Percentiles rank a stretch among this genome's conserved stretches.
phyloP scores from a whole-genome alignment of 2,113 vertebrate genomes.

The Erythrolamprus reginae region DNA sequence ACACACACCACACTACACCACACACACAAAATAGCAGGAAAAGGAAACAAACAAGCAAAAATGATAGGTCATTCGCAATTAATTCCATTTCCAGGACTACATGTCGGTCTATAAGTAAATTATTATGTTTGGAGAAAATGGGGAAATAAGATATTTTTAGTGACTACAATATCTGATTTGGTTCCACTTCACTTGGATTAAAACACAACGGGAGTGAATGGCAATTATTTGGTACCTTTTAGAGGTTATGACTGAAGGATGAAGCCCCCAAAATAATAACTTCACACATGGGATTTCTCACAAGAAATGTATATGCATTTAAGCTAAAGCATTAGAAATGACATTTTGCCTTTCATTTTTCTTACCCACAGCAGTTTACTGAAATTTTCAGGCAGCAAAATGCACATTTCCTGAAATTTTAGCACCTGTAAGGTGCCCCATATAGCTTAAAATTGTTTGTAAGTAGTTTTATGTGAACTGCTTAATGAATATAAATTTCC shows the following conservation, averaged over 20 bases:
- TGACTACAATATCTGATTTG: constrained; percentile 3
- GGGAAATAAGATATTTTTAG: neutral
- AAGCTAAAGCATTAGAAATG: constrained; percentile 1
- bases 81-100: constrained; percentile 19
- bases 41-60: constrained; percentile 18
- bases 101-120: constrained; percentile 15
- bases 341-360: neutral
- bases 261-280: constrained; percentile 3
- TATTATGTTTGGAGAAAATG: constrained; percentile 7
- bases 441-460: neutral
- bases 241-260: constrained; percentile 9
- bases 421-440: neutral
- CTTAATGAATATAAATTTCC: neutral
- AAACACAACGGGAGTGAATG: constrained; percentile 1
- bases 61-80: constrained; percentile 13
- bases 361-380: neutral
- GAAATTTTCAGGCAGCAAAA: constrained; percentile 3
- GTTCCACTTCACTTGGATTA: constrained; percentile 20
- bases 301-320: neutral
- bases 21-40: neutral
- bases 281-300: constrained; percentile 9
- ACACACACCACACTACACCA: neutral
- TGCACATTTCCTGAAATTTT: neutral
- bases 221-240: constrained; percentile 15
- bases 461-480: neutral